Conservation (phyloP, 2,888 invertebrate genomes). For the Cryptosula pallasiana region DNA sequence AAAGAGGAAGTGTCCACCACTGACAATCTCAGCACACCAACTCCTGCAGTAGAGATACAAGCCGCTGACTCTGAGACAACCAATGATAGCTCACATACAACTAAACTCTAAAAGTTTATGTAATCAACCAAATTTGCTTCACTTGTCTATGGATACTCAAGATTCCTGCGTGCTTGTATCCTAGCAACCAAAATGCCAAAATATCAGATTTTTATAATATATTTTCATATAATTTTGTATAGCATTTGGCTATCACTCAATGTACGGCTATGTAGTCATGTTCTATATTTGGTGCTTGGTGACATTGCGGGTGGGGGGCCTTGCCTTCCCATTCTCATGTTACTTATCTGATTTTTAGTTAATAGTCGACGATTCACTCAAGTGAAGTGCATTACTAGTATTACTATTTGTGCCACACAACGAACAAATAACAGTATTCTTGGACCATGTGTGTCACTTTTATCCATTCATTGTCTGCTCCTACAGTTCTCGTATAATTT, state of each 20-base stretch:
- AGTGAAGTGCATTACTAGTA: not conserved
- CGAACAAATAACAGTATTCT: no score
- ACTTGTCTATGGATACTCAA: no score
- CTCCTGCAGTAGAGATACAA: not conserved
- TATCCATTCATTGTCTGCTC: no score
- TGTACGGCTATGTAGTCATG: no score
- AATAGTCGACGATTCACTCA: not conserved
- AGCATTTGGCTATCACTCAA: no score
- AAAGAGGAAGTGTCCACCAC: conserved; percentile 45
- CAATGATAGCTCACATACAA: not conserved
- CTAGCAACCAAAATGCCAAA: not conserved
- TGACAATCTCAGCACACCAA: not conserved
- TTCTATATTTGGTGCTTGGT: no score
- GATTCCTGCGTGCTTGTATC: no score
- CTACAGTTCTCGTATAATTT: no score
- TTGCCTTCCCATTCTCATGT: no score
- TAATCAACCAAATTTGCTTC: not conserved
- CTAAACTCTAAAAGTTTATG: not conserved
- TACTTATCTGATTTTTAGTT: not conserved
- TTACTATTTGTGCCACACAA: not conserved
- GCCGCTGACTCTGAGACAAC: not conserved
- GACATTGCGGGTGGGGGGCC: no score
- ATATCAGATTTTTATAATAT: not conserved
- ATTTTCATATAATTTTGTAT: no score
- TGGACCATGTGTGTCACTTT: no score